Percentiles rank a stretch among this genome's conserved stretches.
Conservation (phyloP, 2,888 invertebrate genomes). For the Morpho achilles region DNA sequence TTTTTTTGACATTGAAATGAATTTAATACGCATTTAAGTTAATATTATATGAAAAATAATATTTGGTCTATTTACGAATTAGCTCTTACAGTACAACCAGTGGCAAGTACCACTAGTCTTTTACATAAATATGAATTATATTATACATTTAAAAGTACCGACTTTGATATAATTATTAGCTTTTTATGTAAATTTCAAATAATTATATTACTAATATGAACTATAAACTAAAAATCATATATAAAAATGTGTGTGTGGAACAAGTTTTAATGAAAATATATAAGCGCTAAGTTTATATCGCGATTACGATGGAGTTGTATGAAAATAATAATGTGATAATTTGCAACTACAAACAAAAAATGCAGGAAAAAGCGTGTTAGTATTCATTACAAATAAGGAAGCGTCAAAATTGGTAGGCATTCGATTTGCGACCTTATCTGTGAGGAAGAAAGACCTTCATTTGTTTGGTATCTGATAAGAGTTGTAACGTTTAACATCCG, state of each 20-base stretch:
- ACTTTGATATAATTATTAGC: background rate
- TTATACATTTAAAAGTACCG: too few species aligned
- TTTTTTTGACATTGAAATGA: too few species aligned
- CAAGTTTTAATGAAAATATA: slow-evolving; percentile 1
- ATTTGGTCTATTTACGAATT: too few species aligned
- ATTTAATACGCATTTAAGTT: too few species aligned
- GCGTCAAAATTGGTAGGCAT: slow-evolving; percentile 28
- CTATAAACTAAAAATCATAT: too few species aligned
- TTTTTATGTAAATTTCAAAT: slow-evolving; percentile 1
- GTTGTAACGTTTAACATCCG: slow-evolving; percentile 53
- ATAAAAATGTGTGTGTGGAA: background rate
- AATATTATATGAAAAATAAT: too few species aligned
- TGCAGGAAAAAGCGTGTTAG: slow-evolving; percentile 57
- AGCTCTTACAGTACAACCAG: too few species aligned
- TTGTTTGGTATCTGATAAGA: slow-evolving; percentile 37
- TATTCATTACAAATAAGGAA: slow-evolving; percentile 48
- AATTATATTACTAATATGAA: too few species aligned
- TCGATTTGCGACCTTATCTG: slow-evolving; percentile 38
- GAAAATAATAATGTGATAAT: slow-evolving; percentile 35
- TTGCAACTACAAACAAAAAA: slow-evolving; percentile 41
- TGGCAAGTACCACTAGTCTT: too few species aligned
- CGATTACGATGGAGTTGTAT: slow-evolving; percentile 3
- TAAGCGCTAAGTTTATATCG: too few species aligned
- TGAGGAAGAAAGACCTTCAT: slow-evolving; percentile 36
- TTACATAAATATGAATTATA: too few species aligned